Evolutionary conservation across 2,888 invertebrate species (phyloP), one percentile per base, ranked within the genome.

Genomic region (Eledona agricola): DNA sequence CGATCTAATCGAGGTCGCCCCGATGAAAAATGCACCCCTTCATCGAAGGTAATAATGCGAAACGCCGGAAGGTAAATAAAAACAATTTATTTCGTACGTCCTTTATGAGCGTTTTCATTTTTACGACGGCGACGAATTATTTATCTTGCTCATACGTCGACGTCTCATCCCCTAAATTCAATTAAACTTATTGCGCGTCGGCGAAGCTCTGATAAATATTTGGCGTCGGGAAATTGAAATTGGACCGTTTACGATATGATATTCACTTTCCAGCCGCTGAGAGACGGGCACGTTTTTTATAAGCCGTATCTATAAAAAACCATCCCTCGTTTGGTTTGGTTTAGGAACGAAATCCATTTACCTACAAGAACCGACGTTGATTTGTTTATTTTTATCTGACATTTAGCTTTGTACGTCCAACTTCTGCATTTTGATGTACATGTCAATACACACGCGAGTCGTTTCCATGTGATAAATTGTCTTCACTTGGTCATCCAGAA

Each of bases 121-220:
- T 51, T 51, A 51, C 35, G 51, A 51, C 28, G 28, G 35, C 34
- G 35, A 34, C 45, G 32, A 46, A 52, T 46, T 52, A 52, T 52
- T 52, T 52, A 52, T 52, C 46, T 52, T 52, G 38, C 46, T 15
- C 46, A 50, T 40, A 50, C 49, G 49, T 12, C 26, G 7, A 3
- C 1, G 32, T 26, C 45, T 26, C 28, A 6, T 15, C 20, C 9
- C 6, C 23, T 22, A 46, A 52, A 52, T 52, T 52, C 52, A 52
- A 52, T 52, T 52, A 52, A 52, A 52, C 52, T 52, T 46, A 52
- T 37, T 45, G 51, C 40, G 26, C 40, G 28, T 46, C 15, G 20
- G 2, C 10, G 15, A 3, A 19, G 16, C 16, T 23, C 51, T 35
- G 51, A 51, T 51, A 51, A 43, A 43, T 35, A 51, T 42, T 42